Evolutionary conservation across 2,797 vertebrate species (phyloP), one percentile per base, ranked within the genome.

Genomic region (Ibycter americanus): DNA sequence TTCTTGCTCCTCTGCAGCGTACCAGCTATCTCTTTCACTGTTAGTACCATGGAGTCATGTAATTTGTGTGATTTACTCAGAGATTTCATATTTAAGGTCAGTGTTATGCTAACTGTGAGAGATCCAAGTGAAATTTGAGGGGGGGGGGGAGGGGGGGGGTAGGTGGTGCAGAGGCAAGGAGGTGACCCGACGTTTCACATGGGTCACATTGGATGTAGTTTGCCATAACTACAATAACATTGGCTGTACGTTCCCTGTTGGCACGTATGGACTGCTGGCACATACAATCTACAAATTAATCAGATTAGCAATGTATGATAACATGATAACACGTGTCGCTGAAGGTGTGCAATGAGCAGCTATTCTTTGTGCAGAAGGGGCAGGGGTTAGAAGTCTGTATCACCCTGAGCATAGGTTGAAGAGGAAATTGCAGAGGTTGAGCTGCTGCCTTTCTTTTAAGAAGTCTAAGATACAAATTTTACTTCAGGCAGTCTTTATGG

Each of bases 71-170:
- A 59, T 80, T 72, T 8, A 34, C 3, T 77, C 9, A 31, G 10
- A 38, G 26, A 27, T 91, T 77, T 95, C 9, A 11, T 46, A 27
- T 11, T 26, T 83, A 3, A 6, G 34, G 27, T 61, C n/a, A 16
- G 55, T 47, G 20, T 80, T 62, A 18, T 1, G 12, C 29, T 65
- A 38, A 31, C 14, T 77, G 34, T 42, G 40, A 63, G 19, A 81
- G 4, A 20, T 8, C 20, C 13, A 38, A 83, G 20, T 4, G 5
- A 58, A 65, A 10, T 21, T 34, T n/a, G n/a, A n/a, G n/a, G n/a
- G n/a, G n/a, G n/a, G 2, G 5, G 7, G 9, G 8, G 22, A 5
- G 4, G 29, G 19, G 23, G 14, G 4, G 9, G 16, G 11, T 23
- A 71, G 40, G 14, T 15, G 40, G 40, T 38, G 34, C 12, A 26